Base-by-base conservation (phyloP, 2,888 invertebrate species). In the Euclidia mi region DNA sequence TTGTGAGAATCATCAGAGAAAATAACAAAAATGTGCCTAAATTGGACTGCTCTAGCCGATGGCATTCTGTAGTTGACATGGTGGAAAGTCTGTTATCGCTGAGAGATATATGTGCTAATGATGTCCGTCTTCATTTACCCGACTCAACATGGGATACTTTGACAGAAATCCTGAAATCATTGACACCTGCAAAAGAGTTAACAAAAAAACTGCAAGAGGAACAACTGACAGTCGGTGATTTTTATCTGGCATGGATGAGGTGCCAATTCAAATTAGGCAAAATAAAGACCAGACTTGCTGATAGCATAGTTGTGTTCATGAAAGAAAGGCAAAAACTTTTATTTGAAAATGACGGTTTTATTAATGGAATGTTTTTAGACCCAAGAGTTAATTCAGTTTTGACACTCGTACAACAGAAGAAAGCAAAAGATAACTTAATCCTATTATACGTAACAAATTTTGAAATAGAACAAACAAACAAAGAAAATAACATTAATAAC, bases 241-340 rank as follows among this genome's bases (percentile, higher is more conserved):
- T 56, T 50, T 62, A 57, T 41, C 3, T 57, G 6, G 46, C 44
- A n/a, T 62, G 56, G 62, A 49, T 57, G 49, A 25, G 43, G 29
- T 62, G 62, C 34, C 45, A 53, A 47, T 40, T 49, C 34, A 42
- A 47, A 38, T 15, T 14, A 20, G 7, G 35, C 14, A 28, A 28
- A 20, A 35, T 47, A 44, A 60, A 51, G 9, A 7, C 6, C 3
- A 32, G 9, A 10, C 9, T 32, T 32, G 32, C 32, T 10, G 11
- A 3, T 4, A 11, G 11, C 6, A n/a, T 32, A 32, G 3, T 32
- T 7, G 9, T 10, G 3, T 10, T 3, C 6, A 32, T 32, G 6
- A n/a, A 32, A 32, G 11, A 32, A 7, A 32, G 32, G 11, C 6
- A 32, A 32, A 32, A 32, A 10, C 3, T 7, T n/a, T 3, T 32